phyloP scores from a whole-genome alignment of 2,888 invertebrate genomes.

The Tenthredo distinguenda region DNA sequence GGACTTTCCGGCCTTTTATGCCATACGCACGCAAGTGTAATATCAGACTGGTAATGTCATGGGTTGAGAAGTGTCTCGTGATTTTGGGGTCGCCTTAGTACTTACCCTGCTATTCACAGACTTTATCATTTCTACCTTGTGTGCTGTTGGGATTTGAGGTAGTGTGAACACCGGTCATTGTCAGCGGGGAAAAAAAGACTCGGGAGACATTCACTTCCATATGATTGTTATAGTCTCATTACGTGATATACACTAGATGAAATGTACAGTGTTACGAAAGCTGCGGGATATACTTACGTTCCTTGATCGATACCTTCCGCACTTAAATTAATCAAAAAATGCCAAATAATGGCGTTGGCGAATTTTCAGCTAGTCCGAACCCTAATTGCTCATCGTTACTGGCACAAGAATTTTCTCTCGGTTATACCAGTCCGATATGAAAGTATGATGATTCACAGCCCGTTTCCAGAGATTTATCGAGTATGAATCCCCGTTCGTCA shows the following conservation, averaged over 20 bases:
- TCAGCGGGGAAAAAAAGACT: background rate
- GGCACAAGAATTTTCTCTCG: background rate
- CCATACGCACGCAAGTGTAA: background rate
- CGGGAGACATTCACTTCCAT: background rate
- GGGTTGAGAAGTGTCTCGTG: background rate
- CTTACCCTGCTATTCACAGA: background rate
- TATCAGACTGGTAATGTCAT: background rate
- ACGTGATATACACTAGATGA: background rate
- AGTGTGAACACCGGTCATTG: conserved; percentile 5
- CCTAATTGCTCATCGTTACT: background rate
- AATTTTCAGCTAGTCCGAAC: background rate
- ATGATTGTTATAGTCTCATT: background rate
- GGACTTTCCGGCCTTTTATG: background rate
- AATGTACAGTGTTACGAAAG: background rate
- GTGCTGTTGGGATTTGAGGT: background rate
- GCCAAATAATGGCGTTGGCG: background rate
- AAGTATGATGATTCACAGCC: background rate
- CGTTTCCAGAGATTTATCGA: background rate
- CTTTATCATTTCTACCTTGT: background rate
- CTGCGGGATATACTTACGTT: background rate
- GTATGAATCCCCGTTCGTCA: background rate
- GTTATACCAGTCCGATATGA: background rate
- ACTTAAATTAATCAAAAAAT: background rate
- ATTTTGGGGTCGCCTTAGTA: background rate
- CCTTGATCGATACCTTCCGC: background rate